phyloP scores from a whole-genome alignment of 1,140 invertebrate species.

The Yoshiicerus persimilis region DNA sequence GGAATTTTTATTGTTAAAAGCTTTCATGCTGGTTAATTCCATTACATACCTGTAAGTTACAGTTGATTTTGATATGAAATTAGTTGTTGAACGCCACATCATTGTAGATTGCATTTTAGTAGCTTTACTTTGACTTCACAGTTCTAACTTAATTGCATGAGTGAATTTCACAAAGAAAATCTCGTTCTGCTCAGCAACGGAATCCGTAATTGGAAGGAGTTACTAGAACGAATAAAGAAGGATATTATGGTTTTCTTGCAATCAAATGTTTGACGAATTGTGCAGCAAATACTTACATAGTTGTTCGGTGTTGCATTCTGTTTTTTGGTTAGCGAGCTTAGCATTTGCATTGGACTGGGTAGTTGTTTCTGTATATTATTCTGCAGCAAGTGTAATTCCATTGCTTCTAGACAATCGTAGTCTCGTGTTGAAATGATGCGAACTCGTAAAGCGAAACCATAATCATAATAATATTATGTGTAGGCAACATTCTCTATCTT shows the following conservation, averaged over 20 bases:
- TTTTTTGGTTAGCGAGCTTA: not conserved
- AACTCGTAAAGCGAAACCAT: not conserved
- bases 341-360: too few relatives aligned
- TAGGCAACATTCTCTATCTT: not conserved
- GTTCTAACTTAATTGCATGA: conserved; percentile 6
- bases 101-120: not conserved
- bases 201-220: conserved; percentile 16
- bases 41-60: not conserved
- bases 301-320: not conserved
- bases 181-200: not conserved
- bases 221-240: conserved; percentile 20
- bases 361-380: not conserved
- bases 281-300: not conserved
- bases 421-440: not conserved
- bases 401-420: not conserved
- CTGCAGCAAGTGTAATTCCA: not conserved
- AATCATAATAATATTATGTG: not conserved
- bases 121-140: not conserved
- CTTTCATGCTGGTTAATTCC: not conserved
- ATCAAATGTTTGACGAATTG: conserved; percentile 2
- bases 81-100: not conserved
- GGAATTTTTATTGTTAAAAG: not conserved
- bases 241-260: conserved; percentile 6
- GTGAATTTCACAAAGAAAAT: not conserved
- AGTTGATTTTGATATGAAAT: conserved; percentile 2